phyloP scores from a whole-genome alignment of 2,888 invertebrate genomes.

The Lepidochrysops patricia region DNA sequence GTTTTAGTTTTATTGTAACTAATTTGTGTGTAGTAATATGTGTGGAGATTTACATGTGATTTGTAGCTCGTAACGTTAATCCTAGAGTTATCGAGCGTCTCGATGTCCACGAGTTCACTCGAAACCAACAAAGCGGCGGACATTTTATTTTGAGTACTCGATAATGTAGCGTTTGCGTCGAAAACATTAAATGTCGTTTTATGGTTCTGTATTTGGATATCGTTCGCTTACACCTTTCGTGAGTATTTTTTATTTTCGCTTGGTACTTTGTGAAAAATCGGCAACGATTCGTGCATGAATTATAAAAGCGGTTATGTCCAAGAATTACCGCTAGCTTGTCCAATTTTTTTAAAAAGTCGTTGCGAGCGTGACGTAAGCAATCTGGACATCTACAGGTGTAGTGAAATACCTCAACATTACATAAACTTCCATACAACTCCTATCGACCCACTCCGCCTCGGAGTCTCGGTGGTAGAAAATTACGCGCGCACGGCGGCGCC shows the following conservation, averaged over 20 bases:
- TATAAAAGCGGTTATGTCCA: slow-evolving; percentile 48
- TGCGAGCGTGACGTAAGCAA: slow-evolving; percentile 64
- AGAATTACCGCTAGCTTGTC: slow-evolving; percentile 56
- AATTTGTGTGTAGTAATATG: slow-evolving; percentile 54
- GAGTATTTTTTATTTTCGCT: slow-evolving; percentile 49
- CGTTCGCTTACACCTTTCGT: slow-evolving; percentile 72
- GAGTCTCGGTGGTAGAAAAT: slow-evolving; percentile 59
- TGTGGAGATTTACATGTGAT: slow-evolving; percentile 59
- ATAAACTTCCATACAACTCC: slow-evolving; percentile 38
- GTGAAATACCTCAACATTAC: slow-evolving; percentile 37
- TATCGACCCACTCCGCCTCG: slow-evolving; percentile 66
- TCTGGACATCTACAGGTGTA: slow-evolving; percentile 45
- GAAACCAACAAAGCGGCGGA: slow-evolving; percentile 75
- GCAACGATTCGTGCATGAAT: slow-evolving; percentile 36
- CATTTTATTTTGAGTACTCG: slow-evolving; percentile 75
- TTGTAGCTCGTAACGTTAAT: slow-evolving; percentile 51
- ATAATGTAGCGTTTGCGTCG: slow-evolving; percentile 74
- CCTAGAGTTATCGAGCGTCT: slow-evolving; percentile 65
- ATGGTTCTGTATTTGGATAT: slow-evolving; percentile 68
- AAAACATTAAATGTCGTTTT: slow-evolving; percentile 72
- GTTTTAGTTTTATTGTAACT: slow-evolving; percentile 49
- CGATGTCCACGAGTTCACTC: slow-evolving; percentile 74
- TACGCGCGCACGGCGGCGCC: slow-evolving; percentile 71
- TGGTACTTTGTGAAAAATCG: slow-evolving; percentile 39
- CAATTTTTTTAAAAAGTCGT: slow-evolving; percentile 62